Evolutionary conservation across 2,113 vertebrate species (phyloP).

Genomic region (Steatornis caripensis): DNA sequence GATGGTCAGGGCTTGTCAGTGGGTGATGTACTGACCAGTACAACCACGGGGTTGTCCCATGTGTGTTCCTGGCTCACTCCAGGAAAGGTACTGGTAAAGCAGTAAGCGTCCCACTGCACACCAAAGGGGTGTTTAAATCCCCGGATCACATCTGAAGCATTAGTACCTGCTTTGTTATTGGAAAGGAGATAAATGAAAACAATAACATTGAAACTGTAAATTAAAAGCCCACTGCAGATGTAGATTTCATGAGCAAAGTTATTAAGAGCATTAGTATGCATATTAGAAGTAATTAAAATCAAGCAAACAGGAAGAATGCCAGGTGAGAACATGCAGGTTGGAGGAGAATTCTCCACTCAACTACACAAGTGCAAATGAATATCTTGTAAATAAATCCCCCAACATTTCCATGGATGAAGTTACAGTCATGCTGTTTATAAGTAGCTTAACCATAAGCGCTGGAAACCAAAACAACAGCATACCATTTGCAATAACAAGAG

Average conservation of each 20-base stretch:
- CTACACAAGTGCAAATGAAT: not conserved
- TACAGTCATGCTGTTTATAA: slow-evolving; percentile 7
- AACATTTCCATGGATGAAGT: not conserved
- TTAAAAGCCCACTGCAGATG: slow-evolving; percentile 37
- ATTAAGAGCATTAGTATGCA: slow-evolving; percentile 1
- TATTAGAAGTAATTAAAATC: slow-evolving; percentile 44
- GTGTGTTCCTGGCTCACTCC: not conserved
- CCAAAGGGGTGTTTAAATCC: not conserved
- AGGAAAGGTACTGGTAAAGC: not conserved
- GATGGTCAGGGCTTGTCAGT: not conserved
- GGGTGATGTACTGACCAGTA: not conserved
- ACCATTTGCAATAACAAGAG: not conserved
- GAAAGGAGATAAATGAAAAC: not conserved
- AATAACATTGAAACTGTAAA: not conserved
- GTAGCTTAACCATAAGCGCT: not conserved
- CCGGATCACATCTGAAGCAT: not conserved
- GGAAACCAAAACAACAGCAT: not conserved
- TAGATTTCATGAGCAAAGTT: slow-evolving; percentile 2
- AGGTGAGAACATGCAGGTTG: not conserved
- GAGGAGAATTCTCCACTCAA: not conserved
- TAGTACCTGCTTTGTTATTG: not conserved
- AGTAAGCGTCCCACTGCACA: not conserved
- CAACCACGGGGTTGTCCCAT: not conserved
- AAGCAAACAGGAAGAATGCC: not conserved
- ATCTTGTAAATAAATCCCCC: slow-evolving; percentile 36